These are phyloP conservation scores for Lytechinus variegatus DNA, from an alignment of 35 echinoderm and acorn worm genomes.

Conservation along the genomic window DNA sequence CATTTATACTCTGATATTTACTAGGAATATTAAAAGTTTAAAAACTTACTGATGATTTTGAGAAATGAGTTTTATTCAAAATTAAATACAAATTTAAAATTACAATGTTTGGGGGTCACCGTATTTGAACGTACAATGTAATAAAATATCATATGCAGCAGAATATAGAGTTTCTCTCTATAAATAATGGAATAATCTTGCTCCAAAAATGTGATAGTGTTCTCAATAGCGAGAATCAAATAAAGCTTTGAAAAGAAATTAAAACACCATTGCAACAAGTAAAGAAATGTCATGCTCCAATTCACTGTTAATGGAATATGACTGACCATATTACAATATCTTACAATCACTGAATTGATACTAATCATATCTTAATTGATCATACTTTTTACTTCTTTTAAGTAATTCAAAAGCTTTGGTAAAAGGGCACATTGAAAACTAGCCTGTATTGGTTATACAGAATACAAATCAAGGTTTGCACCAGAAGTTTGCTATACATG, in stretches of 20 bases:
- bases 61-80: background rate
- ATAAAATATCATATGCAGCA: background rate
- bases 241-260: background rate
- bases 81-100: background rate
- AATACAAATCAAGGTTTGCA: conserved; percentile 19
- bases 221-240: background rate
- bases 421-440: background rate
- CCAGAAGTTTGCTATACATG: background rate
- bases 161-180: background rate
- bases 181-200: background rate
- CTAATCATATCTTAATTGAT: background rate
- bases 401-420: background rate
- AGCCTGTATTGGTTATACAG: background rate
- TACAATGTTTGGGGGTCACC: background rate
- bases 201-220: background rate
- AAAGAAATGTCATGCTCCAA: background rate
- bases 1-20: conserved; percentile 13
- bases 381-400: background rate
- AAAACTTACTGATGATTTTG: background rate
- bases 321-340: background rate
- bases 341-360: background rate
- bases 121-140: background rate
- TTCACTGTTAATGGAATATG: background rate
- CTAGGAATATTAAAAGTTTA: background rate
- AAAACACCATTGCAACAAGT: background rate